Evolutionary conservation across 2,113 vertebrate species (phyloP).

Genomic region (Agapornis roseicollis): DNA sequence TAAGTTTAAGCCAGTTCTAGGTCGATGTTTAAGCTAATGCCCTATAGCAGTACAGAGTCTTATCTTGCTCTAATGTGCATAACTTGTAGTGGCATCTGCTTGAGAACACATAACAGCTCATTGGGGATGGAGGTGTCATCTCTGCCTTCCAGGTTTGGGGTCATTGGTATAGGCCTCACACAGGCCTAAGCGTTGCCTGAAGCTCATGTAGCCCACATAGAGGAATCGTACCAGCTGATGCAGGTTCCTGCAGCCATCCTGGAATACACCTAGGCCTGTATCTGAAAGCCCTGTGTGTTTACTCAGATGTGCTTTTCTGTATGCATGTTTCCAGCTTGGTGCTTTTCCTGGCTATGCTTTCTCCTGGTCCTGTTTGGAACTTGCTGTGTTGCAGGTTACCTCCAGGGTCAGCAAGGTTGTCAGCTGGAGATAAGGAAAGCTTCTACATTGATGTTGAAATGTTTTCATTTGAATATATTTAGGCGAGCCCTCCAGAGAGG

Average conservation of each 20-base stretch:
- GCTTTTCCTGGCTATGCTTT: neutral
- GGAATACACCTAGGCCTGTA: rapidly evolving
- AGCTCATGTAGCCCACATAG: neutral
- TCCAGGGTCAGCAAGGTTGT: neutral
- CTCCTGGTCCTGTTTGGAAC: neutral
- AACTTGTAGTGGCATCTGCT: neutral
- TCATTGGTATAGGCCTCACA: neutral
- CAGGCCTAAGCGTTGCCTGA: neutral
- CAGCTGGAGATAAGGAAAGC: neutral
- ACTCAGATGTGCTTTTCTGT: neutral
- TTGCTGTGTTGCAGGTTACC: neutral
- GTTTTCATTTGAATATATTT: neutral
- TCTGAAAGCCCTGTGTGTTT: neutral
- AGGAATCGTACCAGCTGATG: neutral
- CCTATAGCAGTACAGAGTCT: neutral
- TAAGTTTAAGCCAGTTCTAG: neutral
- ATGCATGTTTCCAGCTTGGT: neutral
- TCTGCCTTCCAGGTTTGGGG: neutral
- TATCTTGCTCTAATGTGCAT: neutral
- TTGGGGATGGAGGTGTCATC: neutral
- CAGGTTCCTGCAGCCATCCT: neutral
- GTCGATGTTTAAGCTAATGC: neutral
- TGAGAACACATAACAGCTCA: neutral
- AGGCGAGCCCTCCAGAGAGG: neutral
- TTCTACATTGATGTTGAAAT: neutral